These are phyloP conservation scores for Coluber constrictor DNA, from an alignment of 2,797 vertebrate species.

Conservation along the genomic window DNA sequence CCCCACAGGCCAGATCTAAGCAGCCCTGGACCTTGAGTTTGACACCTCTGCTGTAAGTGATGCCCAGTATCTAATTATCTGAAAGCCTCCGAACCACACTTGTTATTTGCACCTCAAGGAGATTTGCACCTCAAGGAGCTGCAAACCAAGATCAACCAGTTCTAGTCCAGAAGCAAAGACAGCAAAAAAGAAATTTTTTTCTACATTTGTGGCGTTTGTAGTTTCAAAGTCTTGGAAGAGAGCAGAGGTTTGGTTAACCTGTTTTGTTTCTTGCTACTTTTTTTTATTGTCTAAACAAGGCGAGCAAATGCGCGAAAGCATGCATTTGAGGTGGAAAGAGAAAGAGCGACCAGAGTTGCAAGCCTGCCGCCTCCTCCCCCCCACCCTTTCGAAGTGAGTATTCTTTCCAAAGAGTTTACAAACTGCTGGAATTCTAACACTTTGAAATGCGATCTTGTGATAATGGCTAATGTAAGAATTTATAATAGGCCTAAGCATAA, in stretches of 20 bases:
- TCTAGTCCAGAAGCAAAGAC: background rate
- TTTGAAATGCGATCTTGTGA: background rate
- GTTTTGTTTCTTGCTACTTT: slow-evolving; percentile 13
- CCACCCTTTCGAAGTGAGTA: slow-evolving; percentile 77
- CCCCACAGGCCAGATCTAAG: too few species aligned
- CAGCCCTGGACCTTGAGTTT: too few species aligned
- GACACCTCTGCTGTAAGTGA: too few species aligned
- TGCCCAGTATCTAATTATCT: background rate
- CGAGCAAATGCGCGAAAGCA: slow-evolving; percentile 77
- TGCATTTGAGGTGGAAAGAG: slow-evolving; percentile 82
- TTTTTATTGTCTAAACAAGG: slow-evolving; percentile 57
- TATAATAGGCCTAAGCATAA: background rate
- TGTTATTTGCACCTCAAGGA: background rate
- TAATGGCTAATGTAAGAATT: background rate
- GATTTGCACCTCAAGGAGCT: background rate
- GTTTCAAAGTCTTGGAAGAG: background rate
- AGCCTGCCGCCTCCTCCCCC: slow-evolving; percentile 80
- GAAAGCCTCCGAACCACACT: background rate
- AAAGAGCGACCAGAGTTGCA: slow-evolving; percentile 82
- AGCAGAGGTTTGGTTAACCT: background rate
- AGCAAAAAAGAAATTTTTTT: background rate
- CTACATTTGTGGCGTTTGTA: background rate
- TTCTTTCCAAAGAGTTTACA: background rate
- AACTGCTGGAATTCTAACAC: background rate
- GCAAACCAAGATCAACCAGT: background rate